These are phyloP conservation scores for Macroglossus sobrinus DNA, from an alignment of 2,113 vertebrate genomes.

Conservation along the genomic window DNA sequence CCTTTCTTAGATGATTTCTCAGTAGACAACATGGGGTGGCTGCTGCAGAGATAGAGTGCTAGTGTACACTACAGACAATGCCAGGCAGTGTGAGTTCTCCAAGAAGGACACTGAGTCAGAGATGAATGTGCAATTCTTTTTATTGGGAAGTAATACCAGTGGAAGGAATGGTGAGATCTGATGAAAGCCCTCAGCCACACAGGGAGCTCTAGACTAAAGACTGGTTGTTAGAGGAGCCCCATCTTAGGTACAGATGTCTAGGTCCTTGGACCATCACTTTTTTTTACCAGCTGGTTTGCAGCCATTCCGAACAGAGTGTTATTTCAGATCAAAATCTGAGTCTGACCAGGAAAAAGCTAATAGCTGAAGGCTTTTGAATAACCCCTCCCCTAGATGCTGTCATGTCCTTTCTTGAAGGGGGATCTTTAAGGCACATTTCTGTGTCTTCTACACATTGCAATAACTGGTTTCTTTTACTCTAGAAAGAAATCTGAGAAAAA, in stretches of 20 bases:
- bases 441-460: neutral
- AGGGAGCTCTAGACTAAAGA: neutral
- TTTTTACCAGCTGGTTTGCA: neutral
- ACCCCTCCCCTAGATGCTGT: neutral
- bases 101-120: neutral
- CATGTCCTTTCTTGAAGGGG: neutral
- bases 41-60: neutral
- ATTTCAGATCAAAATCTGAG: neutral
- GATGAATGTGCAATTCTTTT: neutral
- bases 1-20: neutral
- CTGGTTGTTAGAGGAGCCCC: neutral
- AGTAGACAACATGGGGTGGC: too few species aligned
- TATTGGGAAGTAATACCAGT: neutral
- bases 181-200: rapidly evolving
- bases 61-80: neutral
- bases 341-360: neutral
- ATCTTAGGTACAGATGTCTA: neutral
- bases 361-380: neutral
- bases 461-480: neutral
- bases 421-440: neutral
- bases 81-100: neutral
- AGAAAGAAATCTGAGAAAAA: neutral
- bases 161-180: neutral
- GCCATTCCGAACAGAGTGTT: neutral
- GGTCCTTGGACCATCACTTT: neutral